phyloP scores from a whole-genome alignment of 2,113 vertebrate species.

The Eupsittula cactorum region DNA sequence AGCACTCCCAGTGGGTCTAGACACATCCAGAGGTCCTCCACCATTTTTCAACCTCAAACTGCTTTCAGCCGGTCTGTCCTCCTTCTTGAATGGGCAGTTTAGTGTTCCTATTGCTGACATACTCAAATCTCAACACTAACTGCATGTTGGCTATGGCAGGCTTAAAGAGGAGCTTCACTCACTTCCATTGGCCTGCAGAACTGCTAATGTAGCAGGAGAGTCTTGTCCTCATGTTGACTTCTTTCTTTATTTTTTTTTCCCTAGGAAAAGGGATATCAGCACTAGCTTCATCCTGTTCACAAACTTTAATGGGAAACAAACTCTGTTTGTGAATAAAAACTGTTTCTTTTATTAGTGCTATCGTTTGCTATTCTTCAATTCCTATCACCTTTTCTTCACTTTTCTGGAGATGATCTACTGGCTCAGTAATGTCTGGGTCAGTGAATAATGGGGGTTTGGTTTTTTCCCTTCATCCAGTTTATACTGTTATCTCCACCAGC shows the following conservation, averaged over 20 bases:
- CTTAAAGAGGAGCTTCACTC: background rate
- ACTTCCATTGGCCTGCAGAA: background rate
- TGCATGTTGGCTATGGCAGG: background rate
- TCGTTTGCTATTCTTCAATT: background rate
- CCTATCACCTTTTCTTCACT: background rate
- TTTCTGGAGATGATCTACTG: background rate
- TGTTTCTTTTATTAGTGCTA: background rate
- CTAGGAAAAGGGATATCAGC: background rate
- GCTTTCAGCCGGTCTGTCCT: background rate
- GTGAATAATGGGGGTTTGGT: background rate
- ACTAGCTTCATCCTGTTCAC: background rate
- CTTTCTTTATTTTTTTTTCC: background rate
- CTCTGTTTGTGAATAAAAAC: background rate
- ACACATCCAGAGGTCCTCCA: background rate
- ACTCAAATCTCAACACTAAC: background rate
- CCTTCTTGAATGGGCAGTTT: fast-evolving
- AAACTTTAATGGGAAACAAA: background rate
- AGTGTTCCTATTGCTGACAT: background rate
- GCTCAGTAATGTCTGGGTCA: background rate
- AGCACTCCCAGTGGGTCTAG: background rate
- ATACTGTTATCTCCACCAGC: background rate
- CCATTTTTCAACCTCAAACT: background rate
- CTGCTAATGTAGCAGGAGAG: background rate
- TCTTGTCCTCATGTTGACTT: background rate
- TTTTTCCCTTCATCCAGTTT: background rate